Base-by-base conservation (phyloP, 2,797 vertebrate genomes). In the Scolopax bukidnonensis region DNA sequence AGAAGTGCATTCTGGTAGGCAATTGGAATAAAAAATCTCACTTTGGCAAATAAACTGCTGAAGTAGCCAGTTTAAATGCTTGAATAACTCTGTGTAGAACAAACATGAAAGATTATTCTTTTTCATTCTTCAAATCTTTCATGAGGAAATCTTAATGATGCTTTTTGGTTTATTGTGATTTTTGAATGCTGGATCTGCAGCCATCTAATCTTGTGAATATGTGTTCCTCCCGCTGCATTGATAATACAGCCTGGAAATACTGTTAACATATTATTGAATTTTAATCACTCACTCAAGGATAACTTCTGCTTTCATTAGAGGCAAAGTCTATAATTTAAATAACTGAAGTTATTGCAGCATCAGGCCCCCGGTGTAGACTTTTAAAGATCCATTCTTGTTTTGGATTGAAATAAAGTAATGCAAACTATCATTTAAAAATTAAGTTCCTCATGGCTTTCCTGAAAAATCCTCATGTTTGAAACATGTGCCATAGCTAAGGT, bases 261-360 rank as follows among this genome's bases (percentile, higher is more conserved):
- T 38, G 20, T 59, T 86, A 82, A 15, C 8, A 23, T 81, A 48
- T 70, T 0, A 67, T 95, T 95, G 95, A 86, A 94, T 88, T 95
- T 95, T 94, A 93, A 88, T 93, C 16, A 82, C 84, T 94, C 40
- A 79, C 43, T 95, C n/a, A 84, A 59, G 60, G n/a, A 75, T 73
- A 79, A 67, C 84, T 94, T 86, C 82, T 86, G 38, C 38, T 90
- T 89, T 85, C 47, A 53, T 69, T 71, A 70, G 24, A 80, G 18
- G 73, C 61, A 84, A 92, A 77, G 12, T 41, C 69, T 85, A 61
- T 59, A 28, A 81, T 91, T 76, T 60, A 48, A 88, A 91, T 51
- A 91, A 48, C 45, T 84, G 33, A 23, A 76, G 21, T 79, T 57
- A 54, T 73, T 89, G 70, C 51, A 86, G 9, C 15, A 48, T 33